phyloP scores from a whole-genome alignment of 2,797 vertebrate species.

The Onychomys leucogaster region DNA sequence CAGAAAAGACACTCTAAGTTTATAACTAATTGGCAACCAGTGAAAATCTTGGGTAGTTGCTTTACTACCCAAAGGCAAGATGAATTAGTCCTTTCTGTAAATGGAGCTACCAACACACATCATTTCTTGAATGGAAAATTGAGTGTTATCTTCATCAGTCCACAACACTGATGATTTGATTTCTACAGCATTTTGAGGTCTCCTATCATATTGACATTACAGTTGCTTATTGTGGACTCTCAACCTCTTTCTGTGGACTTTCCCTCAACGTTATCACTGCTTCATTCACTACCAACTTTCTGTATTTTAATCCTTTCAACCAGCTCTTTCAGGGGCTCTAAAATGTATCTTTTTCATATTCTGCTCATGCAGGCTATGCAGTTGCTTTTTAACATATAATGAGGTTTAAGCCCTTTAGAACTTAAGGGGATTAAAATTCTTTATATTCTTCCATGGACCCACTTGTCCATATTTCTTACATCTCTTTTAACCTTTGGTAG shows the following conservation, averaged over 20 bases:
- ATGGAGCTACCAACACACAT: neutral
- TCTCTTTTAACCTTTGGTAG: neutral
- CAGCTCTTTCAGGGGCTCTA: neutral
- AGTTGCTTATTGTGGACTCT: neutral
- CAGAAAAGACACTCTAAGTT: neutral
- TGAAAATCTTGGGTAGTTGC: neutral
- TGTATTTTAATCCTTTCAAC: neutral
- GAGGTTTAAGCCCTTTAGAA: neutral
- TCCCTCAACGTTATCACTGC: neutral
- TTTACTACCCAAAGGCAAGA: neutral
- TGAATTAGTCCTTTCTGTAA: neutral
- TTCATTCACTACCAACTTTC: neutral
- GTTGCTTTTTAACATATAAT: neutral
- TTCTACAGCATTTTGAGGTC: neutral
- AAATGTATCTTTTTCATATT: neutral
- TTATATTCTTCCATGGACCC: neutral
- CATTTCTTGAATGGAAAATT: neutral
- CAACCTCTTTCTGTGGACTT: neutral
- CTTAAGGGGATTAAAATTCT: neutral
- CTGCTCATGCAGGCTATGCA: neutral
- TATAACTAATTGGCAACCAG: neutral
- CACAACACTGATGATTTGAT: neutral
- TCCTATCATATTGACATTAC: neutral
- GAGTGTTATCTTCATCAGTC: neutral
- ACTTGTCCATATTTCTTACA: neutral